A percentile compares a stretch with the other conserved stretches of the same genome.
Evolutionary conservation across 2,113 vertebrate species (phyloP).

Genomic region (Caretta caretta): DNA sequence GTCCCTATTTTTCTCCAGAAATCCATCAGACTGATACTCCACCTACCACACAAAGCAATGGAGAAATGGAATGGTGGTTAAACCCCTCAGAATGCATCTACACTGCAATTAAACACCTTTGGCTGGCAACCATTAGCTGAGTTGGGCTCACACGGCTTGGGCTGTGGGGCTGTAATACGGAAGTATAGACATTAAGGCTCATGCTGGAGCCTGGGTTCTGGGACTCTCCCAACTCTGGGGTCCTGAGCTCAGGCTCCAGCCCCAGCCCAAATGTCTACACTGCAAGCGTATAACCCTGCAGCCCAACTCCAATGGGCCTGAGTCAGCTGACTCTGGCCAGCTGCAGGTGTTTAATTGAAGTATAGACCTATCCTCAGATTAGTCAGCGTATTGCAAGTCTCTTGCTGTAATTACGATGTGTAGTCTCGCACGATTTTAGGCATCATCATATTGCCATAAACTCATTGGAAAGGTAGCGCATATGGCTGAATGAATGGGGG

Average conservation of each 20-base stretch:
- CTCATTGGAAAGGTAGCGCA: background rate
- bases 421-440: background rate
- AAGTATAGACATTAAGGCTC: background rate
- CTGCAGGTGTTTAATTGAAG: background rate
- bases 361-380: background rate
- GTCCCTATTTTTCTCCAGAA: conserved; percentile 94
- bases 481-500: background rate
- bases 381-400: background rate
- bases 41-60: conserved; percentile 76
- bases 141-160: background rate
- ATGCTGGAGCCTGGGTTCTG: background rate
- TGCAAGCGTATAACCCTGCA: background rate
- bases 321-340: background rate
- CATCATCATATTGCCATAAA: background rate
- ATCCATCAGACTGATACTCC: conserved; percentile 91
- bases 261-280: background rate
- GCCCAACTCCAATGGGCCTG: too few species aligned
- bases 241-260: background rate
- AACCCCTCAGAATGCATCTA: background rate
- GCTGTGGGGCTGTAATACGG: background rate
- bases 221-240: background rate
- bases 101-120: background rate
- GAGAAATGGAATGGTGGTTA: background rate
- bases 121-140: background rate
- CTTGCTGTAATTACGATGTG: background rate